Conservation (phyloP, 1,140 invertebrate genomes). For the Oncopodura yosiiana region DNA sequence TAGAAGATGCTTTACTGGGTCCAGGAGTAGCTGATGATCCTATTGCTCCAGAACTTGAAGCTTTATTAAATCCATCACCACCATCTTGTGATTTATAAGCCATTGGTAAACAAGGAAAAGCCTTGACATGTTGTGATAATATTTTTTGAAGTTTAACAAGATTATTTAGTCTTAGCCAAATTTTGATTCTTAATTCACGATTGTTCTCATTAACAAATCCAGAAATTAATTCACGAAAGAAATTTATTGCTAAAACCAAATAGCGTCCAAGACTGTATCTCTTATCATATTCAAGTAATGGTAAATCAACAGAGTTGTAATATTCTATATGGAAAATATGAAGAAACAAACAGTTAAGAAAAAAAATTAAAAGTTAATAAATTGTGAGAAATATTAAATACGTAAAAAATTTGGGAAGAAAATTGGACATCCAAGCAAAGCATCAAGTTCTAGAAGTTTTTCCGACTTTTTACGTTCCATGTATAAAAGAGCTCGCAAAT, state of each 20-base stretch:
- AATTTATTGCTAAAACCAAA: slow-evolving; percentile 28
- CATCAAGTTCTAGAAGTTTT: slow-evolving; percentile 24
- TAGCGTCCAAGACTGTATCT: slow-evolving; percentile 18
- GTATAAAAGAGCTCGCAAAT: slow-evolving; percentile 2
- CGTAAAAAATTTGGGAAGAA: slow-evolving; percentile 8
- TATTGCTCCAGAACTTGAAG: not conserved
- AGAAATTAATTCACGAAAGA: slow-evolving; percentile 27
- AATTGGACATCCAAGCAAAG: slow-evolving; percentile 28
- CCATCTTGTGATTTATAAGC: slow-evolving; percentile 21
- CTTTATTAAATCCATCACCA: not conserved
- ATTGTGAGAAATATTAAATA: not conserved
- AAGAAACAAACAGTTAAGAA: not conserved
- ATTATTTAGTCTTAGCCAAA: slow-evolving; percentile 24
- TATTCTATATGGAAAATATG: slow-evolving; percentile 22
- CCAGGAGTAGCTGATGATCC: not conserved
- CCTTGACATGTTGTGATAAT: slow-evolving; percentile 4
- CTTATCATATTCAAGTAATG: not conserved
- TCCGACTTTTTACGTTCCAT: slow-evolving; percentile 6
- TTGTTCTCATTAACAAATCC: slow-evolving; percentile 20
- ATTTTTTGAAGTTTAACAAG: slow-evolving; percentile 20
- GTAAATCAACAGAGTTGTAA: slow-evolving; percentile 2
- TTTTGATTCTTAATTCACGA: slow-evolving; percentile 14
- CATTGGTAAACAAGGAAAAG: slow-evolving; percentile 14
- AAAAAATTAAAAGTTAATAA: not conserved
- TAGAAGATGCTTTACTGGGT: too few relatives aligned